Base-by-base conservation (phyloP, 2,113 vertebrate species). In the Eira barbara region DNA sequence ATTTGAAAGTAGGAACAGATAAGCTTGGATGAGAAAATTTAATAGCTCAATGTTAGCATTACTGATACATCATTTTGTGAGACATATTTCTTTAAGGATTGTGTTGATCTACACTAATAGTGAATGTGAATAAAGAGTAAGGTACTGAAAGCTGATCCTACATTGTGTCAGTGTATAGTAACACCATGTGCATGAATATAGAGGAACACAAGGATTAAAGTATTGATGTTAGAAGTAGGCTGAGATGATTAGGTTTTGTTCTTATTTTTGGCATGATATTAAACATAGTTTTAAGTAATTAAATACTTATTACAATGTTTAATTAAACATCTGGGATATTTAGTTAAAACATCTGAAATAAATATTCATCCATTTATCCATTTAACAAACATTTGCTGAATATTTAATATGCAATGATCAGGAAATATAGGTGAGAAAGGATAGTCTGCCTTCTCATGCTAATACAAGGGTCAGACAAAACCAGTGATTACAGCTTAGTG, bases 71-170 rank as follows among this genome's bases (percentile, higher is more conserved):
- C 23, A 34, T 96, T 97, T 90, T 61, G 18, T 95, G 29, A 90
- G 74, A 69, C 59, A 21, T 25, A 1, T 59, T 95, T 97, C 82
- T 79, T 78, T 78, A 98, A 85, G 36, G 84, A 76, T 86, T 95
- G 59, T 98, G 96, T 97, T 96, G 81, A 45, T 71, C 61, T 95
- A 81, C 67, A 91, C 39, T 94, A 88, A 21, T 57, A 73, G 61
- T 47, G 55, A 73, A 29, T 69, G 18, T 78, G 57, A 92, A 45
- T 96, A 52, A 86, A 84, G 39, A 81, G 23, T 0, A 45, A 49
- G 82, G 52, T 79, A 27, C 47, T 73, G 17, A 89, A 86, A 69
- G 49, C 52, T 67, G 69, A 49, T 89, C 39, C 34, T 69, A 3
- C 11, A 2, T 91, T 84, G 52, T 97, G 65, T 39, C 63, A 67